Conservation (phyloP, 1,140 invertebrate species). For the Pseudomyrmex sp. region DNA sequence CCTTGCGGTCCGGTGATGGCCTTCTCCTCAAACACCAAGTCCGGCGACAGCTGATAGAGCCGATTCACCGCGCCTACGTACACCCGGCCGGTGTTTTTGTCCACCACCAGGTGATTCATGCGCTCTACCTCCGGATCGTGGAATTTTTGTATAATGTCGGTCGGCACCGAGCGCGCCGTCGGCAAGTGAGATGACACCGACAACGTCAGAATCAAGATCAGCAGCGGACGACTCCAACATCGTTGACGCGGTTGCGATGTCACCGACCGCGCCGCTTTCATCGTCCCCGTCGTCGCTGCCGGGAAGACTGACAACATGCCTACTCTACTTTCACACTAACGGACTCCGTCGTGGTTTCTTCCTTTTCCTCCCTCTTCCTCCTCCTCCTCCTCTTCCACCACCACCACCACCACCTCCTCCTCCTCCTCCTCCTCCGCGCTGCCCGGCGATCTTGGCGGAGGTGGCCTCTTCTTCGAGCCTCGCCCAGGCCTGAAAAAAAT, state of each 20-base stretch:
- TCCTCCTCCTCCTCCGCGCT: conserved; percentile 54
- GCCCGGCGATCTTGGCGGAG: conserved; percentile 64
- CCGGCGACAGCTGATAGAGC: conserved; percentile 96
- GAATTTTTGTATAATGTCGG: conserved; percentile 89
- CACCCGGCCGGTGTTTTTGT: conserved; percentile 95
- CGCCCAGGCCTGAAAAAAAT: conserved; percentile 65
- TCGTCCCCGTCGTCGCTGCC: conserved; percentile 52
- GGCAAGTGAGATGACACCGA: conserved; percentile 83
- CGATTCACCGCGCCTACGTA: conserved; percentile 97
- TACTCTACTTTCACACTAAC: conserved; percentile 76
- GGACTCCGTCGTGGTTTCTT: conserved; percentile 63
- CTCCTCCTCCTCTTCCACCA: neutral
- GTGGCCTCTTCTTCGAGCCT: conserved; percentile 69
- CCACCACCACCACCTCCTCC: conserved; percentile 37
- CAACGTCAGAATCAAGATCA: conserved; percentile 75
- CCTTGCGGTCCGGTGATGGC: conserved; percentile 95
- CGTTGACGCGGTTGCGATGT: conserved; percentile 50
- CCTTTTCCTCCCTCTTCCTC: conserved; percentile 33
- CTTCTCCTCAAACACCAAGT: conserved; percentile 91
- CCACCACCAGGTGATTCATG: conserved; percentile 95
- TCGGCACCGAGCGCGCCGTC: conserved; percentile 82
- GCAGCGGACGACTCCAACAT: conserved; percentile 44
- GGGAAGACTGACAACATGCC: conserved; percentile 75
- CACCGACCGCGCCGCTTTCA: conserved; percentile 53
- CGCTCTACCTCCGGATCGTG: conserved; percentile 87